These are phyloP conservation scores for Aphidius gifuensis DNA, from an alignment of 1,140 invertebrate species.

Conservation along the genomic window DNA sequence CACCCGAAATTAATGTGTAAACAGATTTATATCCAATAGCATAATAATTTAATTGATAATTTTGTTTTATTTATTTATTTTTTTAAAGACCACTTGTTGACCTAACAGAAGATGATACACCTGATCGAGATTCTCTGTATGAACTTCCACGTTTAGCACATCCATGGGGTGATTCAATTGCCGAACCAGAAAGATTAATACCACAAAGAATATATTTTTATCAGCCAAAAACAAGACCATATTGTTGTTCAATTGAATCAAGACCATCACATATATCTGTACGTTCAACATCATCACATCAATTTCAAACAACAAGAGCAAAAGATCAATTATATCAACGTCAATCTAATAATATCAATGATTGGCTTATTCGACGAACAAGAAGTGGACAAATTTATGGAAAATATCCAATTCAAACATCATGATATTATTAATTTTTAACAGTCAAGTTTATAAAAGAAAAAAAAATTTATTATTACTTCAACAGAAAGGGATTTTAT, in stretches of 20 bases:
- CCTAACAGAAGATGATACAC: slow-evolving; percentile 16
- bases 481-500: too few species aligned
- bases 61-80: not conserved
- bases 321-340: not conserved
- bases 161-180: slow-evolving; percentile 3
- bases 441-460: too few species aligned
- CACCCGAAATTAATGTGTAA: not conserved
- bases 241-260: slow-evolving; percentile 5
- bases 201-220: not conserved
- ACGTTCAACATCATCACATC: slow-evolving; percentile 19
- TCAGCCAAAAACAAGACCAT: slow-evolving; percentile 9
- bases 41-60: not conserved
- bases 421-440: too few species aligned
- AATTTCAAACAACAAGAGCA: slow-evolving; percentile 28
- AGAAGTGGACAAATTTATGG: slow-evolving; percentile 45
- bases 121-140: slow-evolving; percentile 14
- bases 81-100: slow-evolving; percentile 6
- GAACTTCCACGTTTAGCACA: not conserved
- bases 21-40: not conserved
- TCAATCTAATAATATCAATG: slow-evolving; percentile 1
- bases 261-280: slow-evolving; percentile 15
- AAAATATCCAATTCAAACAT: slow-evolving; percentile 36
- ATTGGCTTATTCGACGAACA: slow-evolving; percentile 42
- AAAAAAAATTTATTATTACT: too few species aligned
- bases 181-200: slow-evolving; percentile 6